These are phyloP conservation scores for Lates japonicus DNA, from an alignment of 2,797 vertebrate genomes.

Conservation along the genomic window DNA sequence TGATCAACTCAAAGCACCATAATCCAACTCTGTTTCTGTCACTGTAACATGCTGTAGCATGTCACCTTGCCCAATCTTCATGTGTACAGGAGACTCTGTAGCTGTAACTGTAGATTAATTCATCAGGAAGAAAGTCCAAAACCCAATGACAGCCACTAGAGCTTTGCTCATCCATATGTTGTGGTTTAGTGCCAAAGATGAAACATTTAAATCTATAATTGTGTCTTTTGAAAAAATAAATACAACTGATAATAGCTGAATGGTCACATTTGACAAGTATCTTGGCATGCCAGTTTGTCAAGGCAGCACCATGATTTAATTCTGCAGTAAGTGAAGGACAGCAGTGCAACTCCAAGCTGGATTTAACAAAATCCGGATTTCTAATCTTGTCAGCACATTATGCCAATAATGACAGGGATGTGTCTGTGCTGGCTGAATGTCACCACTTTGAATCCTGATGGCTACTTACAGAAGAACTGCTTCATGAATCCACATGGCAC, in stretches of 20 bases:
- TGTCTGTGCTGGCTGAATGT: constrained; percentile 14
- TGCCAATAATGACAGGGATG: constrained; percentile 30
- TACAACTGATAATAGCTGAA: constrained; percentile 30
- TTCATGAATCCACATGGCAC: constrained; percentile 15
- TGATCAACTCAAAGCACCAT: not conserved
- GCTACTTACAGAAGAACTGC: constrained; percentile 32
- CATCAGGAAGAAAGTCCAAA: constrained; percentile 31
- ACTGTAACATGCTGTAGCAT: constrained; percentile 11
- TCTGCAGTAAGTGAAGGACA: constrained; percentile 35
- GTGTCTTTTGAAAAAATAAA: constrained; percentile 21
- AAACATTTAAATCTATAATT: constrained; percentile 18
- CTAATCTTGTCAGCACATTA: constrained; percentile 47
- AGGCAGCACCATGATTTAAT: constrained; percentile 32
- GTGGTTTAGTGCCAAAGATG: constrained; percentile 23
- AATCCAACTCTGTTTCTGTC: constrained; percentile 20
- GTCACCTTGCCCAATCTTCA: constrained; percentile 33
- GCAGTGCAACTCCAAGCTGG: constrained; percentile 20
- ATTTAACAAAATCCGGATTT: constrained; percentile 46
- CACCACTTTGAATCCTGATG: constrained; percentile 41
- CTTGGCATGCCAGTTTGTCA: constrained; percentile 21
- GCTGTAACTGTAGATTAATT: constrained; percentile 32
- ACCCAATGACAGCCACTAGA: constrained; percentile 17
- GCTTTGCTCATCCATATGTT: constrained; percentile 32
- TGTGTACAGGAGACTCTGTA: constrained; percentile 26
- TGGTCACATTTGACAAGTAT: constrained; percentile 9